Percentiles rank a stretch among this genome's conserved stretches.
These are phyloP conservation scores for Pterophyllum scalare DNA, from an alignment of 2,113 vertebrate species.

Conservation along the genomic window DNA sequence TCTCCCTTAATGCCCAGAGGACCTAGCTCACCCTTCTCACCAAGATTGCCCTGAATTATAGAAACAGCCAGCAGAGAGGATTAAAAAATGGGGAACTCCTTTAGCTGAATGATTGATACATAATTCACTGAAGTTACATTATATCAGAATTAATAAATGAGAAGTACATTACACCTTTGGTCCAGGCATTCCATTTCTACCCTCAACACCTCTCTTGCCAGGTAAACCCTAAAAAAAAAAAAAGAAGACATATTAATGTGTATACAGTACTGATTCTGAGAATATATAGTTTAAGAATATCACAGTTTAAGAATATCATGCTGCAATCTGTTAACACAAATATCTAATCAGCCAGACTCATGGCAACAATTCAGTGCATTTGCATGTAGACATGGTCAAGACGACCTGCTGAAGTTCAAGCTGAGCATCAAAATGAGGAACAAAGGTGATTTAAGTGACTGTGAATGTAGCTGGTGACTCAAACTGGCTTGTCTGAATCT, in stretches of 20 bases:
- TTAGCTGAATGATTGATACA: not conserved
- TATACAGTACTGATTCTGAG: not conserved
- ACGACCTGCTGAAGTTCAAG: no score
- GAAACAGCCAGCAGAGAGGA: conserved; percentile 26
- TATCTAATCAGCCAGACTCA: not conserved
- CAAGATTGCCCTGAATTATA: conserved; percentile 70
- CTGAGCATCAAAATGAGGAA: not conserved
- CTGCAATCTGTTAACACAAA: not conserved
- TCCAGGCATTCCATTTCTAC: conserved; percentile 69
- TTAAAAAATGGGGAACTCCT: not conserved
- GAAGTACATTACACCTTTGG: conserved; percentile 66
- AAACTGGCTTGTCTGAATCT: not conserved
- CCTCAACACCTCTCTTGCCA: conserved; percentile 68
- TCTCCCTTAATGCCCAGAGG: conserved; percentile 59
- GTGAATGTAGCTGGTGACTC: not conserved
- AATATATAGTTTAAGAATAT: not conserved
- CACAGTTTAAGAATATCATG: not conserved
- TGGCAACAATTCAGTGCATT: not conserved
- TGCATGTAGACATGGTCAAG: not conserved
- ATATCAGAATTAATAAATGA: conserved; percentile 6
- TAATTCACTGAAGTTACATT: not conserved
- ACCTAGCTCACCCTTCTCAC: conserved; percentile 63
- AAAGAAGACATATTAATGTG: not conserved
- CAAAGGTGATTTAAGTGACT: not conserved
- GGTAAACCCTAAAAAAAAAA: conserved; percentile 68